Evolutionary conservation across 2,113 vertebrate species (phyloP), one percentile per base, ranked within the genome.

Genomic region (Cavia aperea): DNA sequence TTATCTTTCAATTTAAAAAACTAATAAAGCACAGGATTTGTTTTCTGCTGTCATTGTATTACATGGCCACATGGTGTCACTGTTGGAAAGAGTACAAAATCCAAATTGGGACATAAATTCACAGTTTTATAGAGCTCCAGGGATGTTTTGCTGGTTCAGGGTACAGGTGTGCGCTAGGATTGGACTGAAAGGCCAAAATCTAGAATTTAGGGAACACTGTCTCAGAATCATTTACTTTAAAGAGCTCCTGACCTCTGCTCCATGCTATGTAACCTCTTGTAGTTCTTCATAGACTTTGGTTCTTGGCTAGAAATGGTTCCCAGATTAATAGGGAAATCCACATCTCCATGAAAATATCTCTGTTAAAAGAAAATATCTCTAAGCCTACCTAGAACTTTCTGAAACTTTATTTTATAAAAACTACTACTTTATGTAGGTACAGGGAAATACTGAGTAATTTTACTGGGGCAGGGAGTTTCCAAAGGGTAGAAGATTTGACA

Each of bases 311-410:
- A 65, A 11, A 8, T 81, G 43, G 51, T 81, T 92, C 51, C 6
- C 56, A 92, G 19, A 82, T 77, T 46, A 90, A 90, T 12, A 12
- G 46, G 49, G 54, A 92, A 88, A 88, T 92, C 70, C 51, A 90
- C 26, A 88, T 56, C 18, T 43, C 88, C 89, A n/a, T 12, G 18
- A 79, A 95, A 93, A 43, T 46, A 70, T 68, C 54, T 88, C 58
- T 68, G 29, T 82, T 88, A 86, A 95, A 88, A 92, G 63, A 39
- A 88, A 93, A 90, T 63, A 75, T 75, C 16, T 39, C 72, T 63
- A 92, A 65, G 29, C 18, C 54, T 15, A 39, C 31, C 29, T 49
- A 89, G 58, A 91, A 83, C 70, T 49, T 88, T 82, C 51, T 81
- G 75, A 93, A 81, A 83, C 12, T 21, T 87, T 54, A 18, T 70